Base-by-base conservation (phyloP, 2,113 vertebrate species). In the Lutjanus erythropterus region DNA sequence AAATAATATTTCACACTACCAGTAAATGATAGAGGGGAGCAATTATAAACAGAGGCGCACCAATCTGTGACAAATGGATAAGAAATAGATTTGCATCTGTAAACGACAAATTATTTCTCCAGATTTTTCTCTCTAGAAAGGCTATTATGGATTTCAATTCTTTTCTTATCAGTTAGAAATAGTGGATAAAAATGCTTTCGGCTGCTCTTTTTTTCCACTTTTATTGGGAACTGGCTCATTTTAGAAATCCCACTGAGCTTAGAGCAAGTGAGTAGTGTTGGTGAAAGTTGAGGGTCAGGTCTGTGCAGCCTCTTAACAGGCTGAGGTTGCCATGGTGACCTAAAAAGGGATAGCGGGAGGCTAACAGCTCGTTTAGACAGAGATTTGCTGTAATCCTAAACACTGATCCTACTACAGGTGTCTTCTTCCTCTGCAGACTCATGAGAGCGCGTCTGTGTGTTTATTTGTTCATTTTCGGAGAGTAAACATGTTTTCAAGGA, bases 311-410 rank as follows among this genome's bases (percentile, higher is more conserved):
- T 69, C 80, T 73, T 62, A 66, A 73, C 71, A 31, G 64, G 60
- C 31, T 70, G 46, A 19, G 60, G 90, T 88, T 87, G 50, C 86
- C 85, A 88, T 89, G 86, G 84, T 72, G 85, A 90, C 83, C 49
- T 50, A n/a, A 71, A 68, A 67, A 44, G 23, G 53, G 27, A 50
- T 47, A 39, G 14, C 10, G 37, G 56, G 72, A 72, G 50, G 58
- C 33, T 50, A 73, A 68, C 10, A 19, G 85, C 76, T 84, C 14
- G 2, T 77, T 86, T 62, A 64, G 59, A 72, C 58, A 69, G 52
- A 82, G 46, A 80, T 8, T 44, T 50, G 18, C n/a, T 59, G 31
- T 42, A 49, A 73, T 59, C 66, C 19, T 35, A 27, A 71, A 69
- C 78, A 72, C 46, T 8, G 5, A 71, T 46, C 16, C 21, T 5